Base-by-base conservation (phyloP, 23 tunicate species). In the Botrylloides violaceus region DNA sequence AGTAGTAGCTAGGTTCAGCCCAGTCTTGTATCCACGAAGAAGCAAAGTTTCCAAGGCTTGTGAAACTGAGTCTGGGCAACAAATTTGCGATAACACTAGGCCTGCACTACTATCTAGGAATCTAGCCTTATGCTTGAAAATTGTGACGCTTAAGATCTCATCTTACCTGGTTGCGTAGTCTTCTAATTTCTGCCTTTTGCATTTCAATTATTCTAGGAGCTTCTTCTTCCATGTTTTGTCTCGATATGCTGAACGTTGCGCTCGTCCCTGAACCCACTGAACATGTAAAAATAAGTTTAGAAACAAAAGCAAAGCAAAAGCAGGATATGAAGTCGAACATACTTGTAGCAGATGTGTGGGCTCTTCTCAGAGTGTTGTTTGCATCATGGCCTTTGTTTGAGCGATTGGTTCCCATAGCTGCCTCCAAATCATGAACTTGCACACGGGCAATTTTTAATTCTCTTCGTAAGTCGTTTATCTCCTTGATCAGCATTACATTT, bases 391-490 rank as follows among this genome's bases (percentile, higher is more conserved):
- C 47, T 31, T 28, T 71, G 68, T 81, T 81, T 20, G 77, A 31
- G 57, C 79, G 77, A 68, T 76, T 79, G 29, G 83, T 73, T 36
- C 96, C 96, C 33, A 95, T 71, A 22, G 81, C 57, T 15, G 99
- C 81, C 64, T 95, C 99, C 9, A 95, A 58, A 47, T 76, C 84
- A 58, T 82, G 84, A 34, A 83, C 80, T 57, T 80, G 91, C 0
- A 79, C 70, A 34, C 99, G 82, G 3, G 96, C 66, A 30, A 77
- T 25, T 65, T 95, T 95, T 36, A 95, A 79, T 58, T 95, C 99
- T 24, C 91, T 62, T 3, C 99, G 82, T 26, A 95, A 62, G 82
- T 87, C 96, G 76, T 95, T 95, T 62, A 87, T 95, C 68, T 95
- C 99, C 39, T 95, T 90, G 60, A 95, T 82, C 64, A 95, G 76